phyloP scores from a whole-genome alignment of 2,888 invertebrate species.

The Sepiola atlantica region DNA sequence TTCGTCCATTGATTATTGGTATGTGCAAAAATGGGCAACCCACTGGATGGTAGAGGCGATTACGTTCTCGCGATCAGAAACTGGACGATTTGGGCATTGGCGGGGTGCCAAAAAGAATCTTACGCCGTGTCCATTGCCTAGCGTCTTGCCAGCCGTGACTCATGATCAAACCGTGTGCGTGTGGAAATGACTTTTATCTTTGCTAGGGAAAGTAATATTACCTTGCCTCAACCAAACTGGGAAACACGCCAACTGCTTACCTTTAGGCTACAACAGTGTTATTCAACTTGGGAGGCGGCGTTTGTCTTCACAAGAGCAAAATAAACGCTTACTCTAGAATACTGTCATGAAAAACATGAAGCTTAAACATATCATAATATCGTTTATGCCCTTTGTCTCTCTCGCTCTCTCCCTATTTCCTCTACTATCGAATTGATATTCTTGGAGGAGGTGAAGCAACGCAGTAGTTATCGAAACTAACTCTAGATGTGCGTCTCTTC shows the following conservation, averaged over 20 bases:
- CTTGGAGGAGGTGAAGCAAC: too few relatives aligned
- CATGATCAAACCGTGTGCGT: conserved; percentile 12
- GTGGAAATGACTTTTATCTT: background rate
- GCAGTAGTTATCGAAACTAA: too few relatives aligned
- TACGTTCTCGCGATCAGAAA: conserved; percentile 8
- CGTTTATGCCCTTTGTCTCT: too few relatives aligned
- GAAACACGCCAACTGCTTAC: background rate
- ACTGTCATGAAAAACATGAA: background rate
- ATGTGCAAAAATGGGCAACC: background rate
- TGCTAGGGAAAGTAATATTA: background rate
- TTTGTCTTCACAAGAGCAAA: background rate
- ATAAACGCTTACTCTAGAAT: background rate
- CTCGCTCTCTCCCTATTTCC: too few relatives aligned
- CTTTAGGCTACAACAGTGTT: conserved; percentile 9
- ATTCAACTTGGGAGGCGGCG: too few relatives aligned
- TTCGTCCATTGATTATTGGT: background rate
- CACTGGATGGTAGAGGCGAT: background rate
- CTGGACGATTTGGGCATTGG: background rate
- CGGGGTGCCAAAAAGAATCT: background rate
- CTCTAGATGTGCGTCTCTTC: too few relatives aligned
- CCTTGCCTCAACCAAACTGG: conserved; percentile 20
- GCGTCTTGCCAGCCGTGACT: conserved; percentile 32
- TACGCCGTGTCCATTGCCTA: background rate
- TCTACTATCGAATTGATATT: too few relatives aligned
- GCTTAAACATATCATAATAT: too few relatives aligned